These are phyloP conservation scores for Falco concolor DNA, from an alignment of 2,797 vertebrate genomes.

Conservation along the genomic window DNA sequence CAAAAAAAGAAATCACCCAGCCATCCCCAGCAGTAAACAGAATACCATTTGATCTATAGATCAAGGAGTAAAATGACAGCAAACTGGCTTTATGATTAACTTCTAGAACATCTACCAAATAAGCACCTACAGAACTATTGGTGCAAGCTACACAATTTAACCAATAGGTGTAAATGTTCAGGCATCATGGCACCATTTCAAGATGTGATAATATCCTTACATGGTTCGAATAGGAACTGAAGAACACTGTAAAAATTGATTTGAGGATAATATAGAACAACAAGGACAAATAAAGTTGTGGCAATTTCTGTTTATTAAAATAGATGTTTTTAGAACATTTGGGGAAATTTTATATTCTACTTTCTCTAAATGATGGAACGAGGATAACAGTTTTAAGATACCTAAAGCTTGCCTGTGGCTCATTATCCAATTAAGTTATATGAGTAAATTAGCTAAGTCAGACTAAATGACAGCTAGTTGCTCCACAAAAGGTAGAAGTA, in stretches of 20 bases:
- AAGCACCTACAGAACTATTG: not conserved
- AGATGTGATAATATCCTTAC: not conserved
- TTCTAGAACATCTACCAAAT: not conserved
- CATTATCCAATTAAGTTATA: conserved; percentile 63
- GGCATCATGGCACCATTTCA: not conserved
- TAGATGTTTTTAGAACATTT: conserved; percentile 1
- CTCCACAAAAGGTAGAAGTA: not conserved
- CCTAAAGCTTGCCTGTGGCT: conserved; percentile 19
- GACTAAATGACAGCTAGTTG: conserved; percentile 42
- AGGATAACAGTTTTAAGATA: conserved; percentile 33
- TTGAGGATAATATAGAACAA: not conserved
- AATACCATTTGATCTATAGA: not conserved
- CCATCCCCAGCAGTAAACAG: not conserved
- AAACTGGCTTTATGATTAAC: not conserved
- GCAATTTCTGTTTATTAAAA: not conserved
- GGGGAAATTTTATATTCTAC: conserved; percentile 16
- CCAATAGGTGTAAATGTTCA: not conserved
- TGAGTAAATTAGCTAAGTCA: conserved; percentile 53
- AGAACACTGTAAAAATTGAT: not conserved
- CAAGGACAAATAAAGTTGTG: not conserved
- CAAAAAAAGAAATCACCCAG: not conserved
- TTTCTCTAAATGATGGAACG: conserved; percentile 51
- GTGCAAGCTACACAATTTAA: not conserved
- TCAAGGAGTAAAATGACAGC: not conserved
- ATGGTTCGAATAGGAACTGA: not conserved